Evolutionary conservation across 2,888 invertebrate genomes (phyloP).

Genomic region (Argyra leucocephala): DNA sequence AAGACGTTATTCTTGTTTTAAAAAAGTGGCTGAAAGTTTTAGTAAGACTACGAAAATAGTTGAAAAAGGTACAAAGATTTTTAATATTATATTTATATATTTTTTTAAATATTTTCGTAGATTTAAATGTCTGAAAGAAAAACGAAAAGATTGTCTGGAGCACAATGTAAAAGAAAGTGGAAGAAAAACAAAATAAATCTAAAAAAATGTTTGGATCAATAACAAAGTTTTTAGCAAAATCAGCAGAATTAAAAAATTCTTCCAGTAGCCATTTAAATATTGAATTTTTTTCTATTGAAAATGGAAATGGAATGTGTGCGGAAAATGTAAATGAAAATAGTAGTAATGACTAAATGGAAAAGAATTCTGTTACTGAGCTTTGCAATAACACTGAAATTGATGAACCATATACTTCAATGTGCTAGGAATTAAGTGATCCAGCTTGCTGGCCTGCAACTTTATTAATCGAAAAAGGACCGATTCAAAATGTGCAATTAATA

Average conservation of each 20-base stretch:
- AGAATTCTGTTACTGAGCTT: neutral
- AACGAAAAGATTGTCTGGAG: conserved; percentile 3
- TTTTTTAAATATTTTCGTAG: conserved; percentile 7
- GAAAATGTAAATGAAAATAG: neutral
- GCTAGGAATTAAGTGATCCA: neutral
- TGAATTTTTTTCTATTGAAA: too few relatives aligned
- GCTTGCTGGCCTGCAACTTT: neutral
- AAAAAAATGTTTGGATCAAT: neutral
- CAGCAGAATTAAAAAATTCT: too few relatives aligned
- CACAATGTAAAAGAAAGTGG: conserved; percentile 7
- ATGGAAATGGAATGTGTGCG: conserved; percentile 3
- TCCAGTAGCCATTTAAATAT: too few relatives aligned
- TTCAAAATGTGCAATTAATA: conserved; percentile 7
- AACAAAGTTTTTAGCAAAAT: neutral
- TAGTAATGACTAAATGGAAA: conserved; percentile 7
- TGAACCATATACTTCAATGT: conserved; percentile 6
- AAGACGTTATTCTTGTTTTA: too few relatives aligned
- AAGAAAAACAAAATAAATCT: neutral
- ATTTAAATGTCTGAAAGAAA: conserved; percentile 8
- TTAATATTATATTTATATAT: neutral
- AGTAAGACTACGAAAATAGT: too few relatives aligned
- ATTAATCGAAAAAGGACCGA: conserved; percentile 8
- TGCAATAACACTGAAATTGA: conserved; percentile 8
- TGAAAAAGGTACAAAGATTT: conserved; percentile 4
- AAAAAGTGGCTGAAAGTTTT: too few relatives aligned